These are phyloP conservation scores for Hyperoodon ampullatus DNA, from an alignment of 2,113 vertebrate genomes.

Conservation along the genomic window DNA sequence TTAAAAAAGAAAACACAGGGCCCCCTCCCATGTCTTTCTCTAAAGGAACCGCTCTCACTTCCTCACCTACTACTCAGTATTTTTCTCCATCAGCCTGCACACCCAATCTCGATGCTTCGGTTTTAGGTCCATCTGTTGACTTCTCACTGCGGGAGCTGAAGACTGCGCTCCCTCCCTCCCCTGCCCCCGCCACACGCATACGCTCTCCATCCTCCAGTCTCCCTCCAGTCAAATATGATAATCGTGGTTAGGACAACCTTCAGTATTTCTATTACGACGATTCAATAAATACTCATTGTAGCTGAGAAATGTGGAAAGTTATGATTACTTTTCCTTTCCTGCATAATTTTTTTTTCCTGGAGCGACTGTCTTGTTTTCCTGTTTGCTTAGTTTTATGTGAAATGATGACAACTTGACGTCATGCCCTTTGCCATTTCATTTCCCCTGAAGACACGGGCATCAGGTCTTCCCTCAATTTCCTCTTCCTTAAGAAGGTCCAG, in stretches of 20 bases:
- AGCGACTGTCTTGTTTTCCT: background rate
- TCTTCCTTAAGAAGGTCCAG: background rate
- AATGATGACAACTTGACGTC: no score
- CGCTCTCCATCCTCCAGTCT: background rate
- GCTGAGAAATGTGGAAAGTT: background rate
- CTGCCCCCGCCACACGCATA: background rate
- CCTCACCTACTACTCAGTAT: no score
- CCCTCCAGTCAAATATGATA: background rate
- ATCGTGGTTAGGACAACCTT: background rate
- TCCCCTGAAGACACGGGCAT: background rate
- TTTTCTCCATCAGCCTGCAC: background rate
- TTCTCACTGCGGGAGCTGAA: no score
- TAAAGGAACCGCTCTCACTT: background rate
- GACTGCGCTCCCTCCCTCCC: background rate
- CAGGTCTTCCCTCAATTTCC: no score
- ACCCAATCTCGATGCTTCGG: background rate
- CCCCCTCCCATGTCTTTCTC: background rate
- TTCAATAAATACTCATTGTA: background rate
- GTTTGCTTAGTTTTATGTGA: background rate
- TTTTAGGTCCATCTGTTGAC: no score
- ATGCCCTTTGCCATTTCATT: background rate
- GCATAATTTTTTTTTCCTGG: rapidly evolving
- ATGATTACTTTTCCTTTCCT: background rate
- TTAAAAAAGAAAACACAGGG: background rate
- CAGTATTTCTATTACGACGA: background rate